phyloP scores from a whole-genome alignment of 2,888 invertebrate species.

The Cantharis lateralis region DNA sequence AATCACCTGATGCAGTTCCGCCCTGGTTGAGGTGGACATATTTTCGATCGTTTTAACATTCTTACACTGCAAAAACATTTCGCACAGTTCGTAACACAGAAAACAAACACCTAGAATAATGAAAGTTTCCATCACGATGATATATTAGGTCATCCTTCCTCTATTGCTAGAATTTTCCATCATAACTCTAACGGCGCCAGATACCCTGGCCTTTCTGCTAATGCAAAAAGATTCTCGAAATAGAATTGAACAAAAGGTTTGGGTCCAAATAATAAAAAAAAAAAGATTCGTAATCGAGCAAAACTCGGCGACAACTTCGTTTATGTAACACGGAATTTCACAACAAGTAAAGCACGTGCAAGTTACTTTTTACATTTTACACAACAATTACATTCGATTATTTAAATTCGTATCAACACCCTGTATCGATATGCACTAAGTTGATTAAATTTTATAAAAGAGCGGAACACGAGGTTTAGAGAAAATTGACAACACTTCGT shows the following conservation, averaged over 20 bases:
- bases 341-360: background rate
- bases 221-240: slow-evolving; percentile 10
- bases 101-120: slow-evolving; percentile 69
- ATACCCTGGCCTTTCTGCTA: slow-evolving; percentile 24
- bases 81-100: slow-evolving; percentile 70
- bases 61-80: slow-evolving; percentile 62
- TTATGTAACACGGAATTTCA: background rate
- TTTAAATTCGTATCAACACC: background rate
- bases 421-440: background rate
- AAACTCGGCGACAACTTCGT: background rate
- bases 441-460: background rate
- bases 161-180: slow-evolving; percentile 26
- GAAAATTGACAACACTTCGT: slow-evolving; percentile 9
- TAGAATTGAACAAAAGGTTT: background rate
- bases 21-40: slow-evolving; percentile 42
- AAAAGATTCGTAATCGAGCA: background rate
- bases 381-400: background rate
- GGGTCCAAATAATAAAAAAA: background rate
- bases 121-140: slow-evolving; percentile 65
- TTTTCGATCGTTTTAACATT: slow-evolving; percentile 47
- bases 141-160: slow-evolving; percentile 19
- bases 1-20: slow-evolving; percentile 46
- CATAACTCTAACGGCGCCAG: slow-evolving; percentile 29
- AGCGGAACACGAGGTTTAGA: background rate
- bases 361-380: background rate